Base-by-base conservation (phyloP, 2,888 invertebrate species). In the Onchidella celtica region DNA sequence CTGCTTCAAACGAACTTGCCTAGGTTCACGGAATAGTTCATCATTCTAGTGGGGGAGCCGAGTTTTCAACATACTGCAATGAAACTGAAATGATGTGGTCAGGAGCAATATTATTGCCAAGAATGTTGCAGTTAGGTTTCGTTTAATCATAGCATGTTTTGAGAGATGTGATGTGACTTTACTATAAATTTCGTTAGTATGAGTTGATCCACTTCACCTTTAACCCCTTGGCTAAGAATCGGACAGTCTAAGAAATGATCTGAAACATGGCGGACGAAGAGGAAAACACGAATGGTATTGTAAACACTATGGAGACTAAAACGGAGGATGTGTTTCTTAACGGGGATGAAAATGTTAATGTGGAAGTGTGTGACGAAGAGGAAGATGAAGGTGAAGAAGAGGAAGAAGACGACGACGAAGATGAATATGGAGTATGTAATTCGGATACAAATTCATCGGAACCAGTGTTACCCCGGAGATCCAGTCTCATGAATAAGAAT, bases 401-500 rank as follows among this genome's bases (percentile, higher is more conserved):
- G n/a, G n/a, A n/a, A 65, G 76, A 77, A 59, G 81, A 84, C 21
- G 79, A 72, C 32, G 74, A 80, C 29, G 74, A 74, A 66, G 80
- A 74, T 17, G 80, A 80, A 55, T 47, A 80, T 57, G 80, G 68
- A 80, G 66, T 72, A 80, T 75, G 70, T 27, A 63, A 75, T 27
- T 69, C 66, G 79, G 89, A 89, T 85, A 81, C 85, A 68, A 76
- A 87, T 85, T 81, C 84, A 81, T 84, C 86, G 29, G 87, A 87
- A 63, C 87, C 84, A 73, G 80, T 84, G 32, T 81, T 91, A 76
- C 91, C 92, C 17, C 85, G 92, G 38, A 87, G 93, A 79, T 93
- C 93, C 76, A 93, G 93, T 83, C 88, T 94, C 68, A 91, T 92
- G 83, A 92, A 93, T n/a, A n/a, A n/a, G n/a, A n/a, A n/a, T 82